phyloP scores from a whole-genome alignment of 2,797 vertebrate genomes.

The Pantherophis vulpinus region DNA sequence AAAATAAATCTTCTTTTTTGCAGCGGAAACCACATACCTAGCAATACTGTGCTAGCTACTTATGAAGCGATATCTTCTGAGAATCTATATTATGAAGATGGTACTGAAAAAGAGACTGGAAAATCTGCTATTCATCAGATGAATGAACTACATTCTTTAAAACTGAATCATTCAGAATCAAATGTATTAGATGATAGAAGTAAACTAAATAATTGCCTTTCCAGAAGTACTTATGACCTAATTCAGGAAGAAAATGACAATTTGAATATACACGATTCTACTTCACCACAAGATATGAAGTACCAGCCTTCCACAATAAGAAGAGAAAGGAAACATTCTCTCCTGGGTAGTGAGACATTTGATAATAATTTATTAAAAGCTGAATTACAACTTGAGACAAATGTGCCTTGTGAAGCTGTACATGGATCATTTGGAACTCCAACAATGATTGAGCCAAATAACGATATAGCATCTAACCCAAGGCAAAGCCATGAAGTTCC shows the following conservation, averaged over 20 bases:
- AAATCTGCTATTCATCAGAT: background rate
- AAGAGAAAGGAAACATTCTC: background rate
- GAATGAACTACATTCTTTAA: background rate
- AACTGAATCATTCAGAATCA: background rate
- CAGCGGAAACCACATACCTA: slow-evolving; percentile 21
- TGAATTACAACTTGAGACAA: accelerated
- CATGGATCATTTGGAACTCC: slow-evolving; percentile 51
- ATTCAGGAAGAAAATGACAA: background rate
- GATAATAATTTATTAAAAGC: background rate
- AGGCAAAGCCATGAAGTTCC: background rate
- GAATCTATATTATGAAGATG: background rate
- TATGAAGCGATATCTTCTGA: background rate
- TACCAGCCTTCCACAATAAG: background rate
- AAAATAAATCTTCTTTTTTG: background rate
- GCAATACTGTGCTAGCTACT: background rate
- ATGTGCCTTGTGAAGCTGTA: background rate
- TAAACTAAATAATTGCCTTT: background rate
- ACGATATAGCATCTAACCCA: background rate
- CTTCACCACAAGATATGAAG: background rate
- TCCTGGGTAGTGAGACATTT: background rate
- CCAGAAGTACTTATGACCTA: background rate
- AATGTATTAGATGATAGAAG: slow-evolving; percentile 18
- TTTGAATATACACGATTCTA: slow-evolving; percentile 1
- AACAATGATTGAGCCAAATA: slow-evolving; percentile 48
- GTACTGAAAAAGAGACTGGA: background rate